These are phyloP conservation scores for Spea hammondii DNA, from an alignment of 2,797 vertebrate species.

Conservation along the genomic window DNA sequence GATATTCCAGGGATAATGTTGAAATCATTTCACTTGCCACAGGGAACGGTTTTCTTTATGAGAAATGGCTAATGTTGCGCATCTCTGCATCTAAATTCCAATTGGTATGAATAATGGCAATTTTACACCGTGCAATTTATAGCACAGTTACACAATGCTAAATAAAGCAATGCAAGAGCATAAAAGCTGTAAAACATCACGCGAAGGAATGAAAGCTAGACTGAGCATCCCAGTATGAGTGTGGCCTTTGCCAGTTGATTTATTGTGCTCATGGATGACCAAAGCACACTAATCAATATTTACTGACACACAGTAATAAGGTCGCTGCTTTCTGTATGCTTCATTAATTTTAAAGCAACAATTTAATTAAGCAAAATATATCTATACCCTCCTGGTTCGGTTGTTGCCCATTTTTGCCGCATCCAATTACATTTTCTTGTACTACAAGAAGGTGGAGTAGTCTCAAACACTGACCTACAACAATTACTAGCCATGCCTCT, in stretches of 20 bases:
- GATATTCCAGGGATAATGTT: background rate
- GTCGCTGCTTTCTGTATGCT: no score
- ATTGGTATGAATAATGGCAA: slow-evolving; percentile 7
- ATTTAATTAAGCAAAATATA: no score
- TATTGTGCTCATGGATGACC: background rate
- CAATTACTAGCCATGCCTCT: no score
- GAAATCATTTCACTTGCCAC: background rate
- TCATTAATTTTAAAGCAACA: no score
- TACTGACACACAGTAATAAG: no score
- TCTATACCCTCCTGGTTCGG: no score
- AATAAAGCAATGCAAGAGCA: slow-evolving; percentile 5
- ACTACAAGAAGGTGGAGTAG: no score
- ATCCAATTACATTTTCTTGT: no score
- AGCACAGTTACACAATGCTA: background rate
- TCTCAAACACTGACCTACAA: no score
- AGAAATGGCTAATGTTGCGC: background rate
- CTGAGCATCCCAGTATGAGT: no score
- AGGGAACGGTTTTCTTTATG: background rate
- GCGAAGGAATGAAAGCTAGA: no score
- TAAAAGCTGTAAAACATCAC: background rate
- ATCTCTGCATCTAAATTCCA: background rate
- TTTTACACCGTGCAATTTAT: slow-evolving; percentile 12
- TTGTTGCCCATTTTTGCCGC: no score
- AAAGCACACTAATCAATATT: background rate
- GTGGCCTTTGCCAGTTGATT: background rate